Percentiles rank a stretch among this genome's conserved stretches.
phyloP scores from a whole-genome alignment of 2,113 vertebrate genomes.

The Opisthocomus hoazin region DNA sequence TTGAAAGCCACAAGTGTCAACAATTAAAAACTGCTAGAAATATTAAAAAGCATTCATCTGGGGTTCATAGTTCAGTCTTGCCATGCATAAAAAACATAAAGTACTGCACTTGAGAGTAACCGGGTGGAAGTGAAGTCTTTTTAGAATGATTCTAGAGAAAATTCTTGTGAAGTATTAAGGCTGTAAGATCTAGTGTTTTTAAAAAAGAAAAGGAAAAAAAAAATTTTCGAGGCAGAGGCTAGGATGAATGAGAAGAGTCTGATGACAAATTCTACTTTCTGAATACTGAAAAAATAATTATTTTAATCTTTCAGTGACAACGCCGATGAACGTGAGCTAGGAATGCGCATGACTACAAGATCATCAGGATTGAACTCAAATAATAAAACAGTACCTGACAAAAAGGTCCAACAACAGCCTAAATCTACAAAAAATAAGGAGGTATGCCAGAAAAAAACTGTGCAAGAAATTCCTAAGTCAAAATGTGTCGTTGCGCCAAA shows the following conservation, averaged over 20 bases:
- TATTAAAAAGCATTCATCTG: neutral
- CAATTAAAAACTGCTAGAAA: neutral
- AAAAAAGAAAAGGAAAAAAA: neutral
- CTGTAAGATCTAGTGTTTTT: neutral
- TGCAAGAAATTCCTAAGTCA: conserved; percentile 41
- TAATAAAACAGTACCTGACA: conserved; percentile 10
- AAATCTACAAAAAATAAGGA: conserved; percentile 54
- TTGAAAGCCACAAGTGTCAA: conserved; percentile 33
- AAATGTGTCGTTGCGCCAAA: neutral
- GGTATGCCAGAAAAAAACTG: conserved; percentile 56
- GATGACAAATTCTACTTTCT: conserved; percentile 7
- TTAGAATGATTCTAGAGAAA: conserved; percentile 7
- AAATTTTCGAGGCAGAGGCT: neutral
- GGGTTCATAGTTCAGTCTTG: neutral
- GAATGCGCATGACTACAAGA: conserved; percentile 61
- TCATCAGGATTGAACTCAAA: conserved; percentile 18
- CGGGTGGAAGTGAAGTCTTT: neutral
- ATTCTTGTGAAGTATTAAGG: conserved; percentile 13
- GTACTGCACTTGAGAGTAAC: neutral
- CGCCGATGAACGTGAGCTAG: conserved; percentile 31
- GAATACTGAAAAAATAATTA: conserved; percentile 13
- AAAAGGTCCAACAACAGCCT: conserved; percentile 38
- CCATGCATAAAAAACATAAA: neutral
- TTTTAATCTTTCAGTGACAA: conserved; percentile 44
- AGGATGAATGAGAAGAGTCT: conserved; percentile 18